These are phyloP conservation scores for Trachelus iudaicus DNA, from an alignment of 2,888 invertebrate species.

Conservation along the genomic window DNA sequence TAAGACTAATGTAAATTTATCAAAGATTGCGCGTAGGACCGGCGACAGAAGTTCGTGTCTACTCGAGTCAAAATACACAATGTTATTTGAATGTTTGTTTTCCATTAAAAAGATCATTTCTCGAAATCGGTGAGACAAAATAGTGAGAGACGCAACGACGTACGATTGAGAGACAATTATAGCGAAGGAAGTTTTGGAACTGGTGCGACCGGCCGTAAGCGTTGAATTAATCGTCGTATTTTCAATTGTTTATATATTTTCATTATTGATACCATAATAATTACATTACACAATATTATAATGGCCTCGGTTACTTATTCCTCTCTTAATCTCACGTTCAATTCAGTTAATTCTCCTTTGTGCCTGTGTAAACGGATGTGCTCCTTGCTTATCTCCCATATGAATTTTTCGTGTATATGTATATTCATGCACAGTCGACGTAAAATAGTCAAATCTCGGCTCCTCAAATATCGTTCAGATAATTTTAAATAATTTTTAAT, in stretches of 20 bases:
- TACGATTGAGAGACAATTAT: neutral
- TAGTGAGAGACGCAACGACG: neutral
- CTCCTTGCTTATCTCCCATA: neutral
- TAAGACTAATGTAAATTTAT: slow-evolving; percentile 16
- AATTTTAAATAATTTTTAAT: slow-evolving; percentile 24
- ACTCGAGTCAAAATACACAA: neutral
- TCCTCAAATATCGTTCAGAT: neutral
- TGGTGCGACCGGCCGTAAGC: slow-evolving; percentile 26
- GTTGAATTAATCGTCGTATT: slow-evolving; percentile 6
- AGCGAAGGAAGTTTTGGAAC: neutral
- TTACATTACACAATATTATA: slow-evolving; percentile 52
- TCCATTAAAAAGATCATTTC: neutral
- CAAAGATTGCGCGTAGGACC: slow-evolving; percentile 25
- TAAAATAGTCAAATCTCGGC: neutral
- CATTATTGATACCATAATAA: slow-evolving; percentile 40
- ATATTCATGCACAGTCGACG: neutral
- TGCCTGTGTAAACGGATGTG: neutral
- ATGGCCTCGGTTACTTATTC: slow-evolving; percentile 47
- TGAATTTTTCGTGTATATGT: neutral
- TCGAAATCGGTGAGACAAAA: neutral
- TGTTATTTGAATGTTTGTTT: neutral
- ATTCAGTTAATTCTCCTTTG: neutral
- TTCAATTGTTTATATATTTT: slow-evolving; percentile 39
- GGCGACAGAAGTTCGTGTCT: slow-evolving; percentile 19
- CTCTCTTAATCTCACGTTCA: slow-evolving; percentile 25